phyloP scores from a whole-genome alignment of 2,113 vertebrate genomes.

The Canis aureus region DNA sequence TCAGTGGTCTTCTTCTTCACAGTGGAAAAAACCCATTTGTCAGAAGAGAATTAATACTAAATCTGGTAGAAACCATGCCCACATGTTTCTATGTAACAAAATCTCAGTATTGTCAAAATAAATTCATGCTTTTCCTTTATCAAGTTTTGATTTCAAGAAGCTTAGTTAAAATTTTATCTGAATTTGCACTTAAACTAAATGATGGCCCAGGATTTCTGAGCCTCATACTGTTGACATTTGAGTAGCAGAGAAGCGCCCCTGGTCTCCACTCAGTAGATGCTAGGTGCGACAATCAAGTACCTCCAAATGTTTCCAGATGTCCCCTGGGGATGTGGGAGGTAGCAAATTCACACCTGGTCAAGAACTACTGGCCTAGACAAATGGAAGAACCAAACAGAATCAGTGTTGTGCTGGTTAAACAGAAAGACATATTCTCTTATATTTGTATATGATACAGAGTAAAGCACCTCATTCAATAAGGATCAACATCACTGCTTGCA shows the following conservation, averaged over 20 bases:
- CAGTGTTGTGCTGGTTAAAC: not conserved
- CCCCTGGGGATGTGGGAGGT: no score
- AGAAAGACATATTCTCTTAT: not conserved
- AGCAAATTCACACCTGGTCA: not conserved
- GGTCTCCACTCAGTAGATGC: not conserved
- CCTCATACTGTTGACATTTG: not conserved
- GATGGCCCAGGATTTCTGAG: not conserved
- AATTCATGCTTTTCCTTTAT: not conserved
- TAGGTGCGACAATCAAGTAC: not conserved
- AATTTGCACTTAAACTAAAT: not conserved
- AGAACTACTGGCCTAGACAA: not conserved
- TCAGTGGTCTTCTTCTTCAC: not conserved
- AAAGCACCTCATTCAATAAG: not conserved
- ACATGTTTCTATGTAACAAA: not conserved
- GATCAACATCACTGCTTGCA: not conserved
- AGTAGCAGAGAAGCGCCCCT: accelerated
- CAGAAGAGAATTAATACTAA: not conserved
- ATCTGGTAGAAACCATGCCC: not conserved
- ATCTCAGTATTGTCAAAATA: not conserved
- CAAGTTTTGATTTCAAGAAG: not conserved
- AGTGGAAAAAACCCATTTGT: not conserved
- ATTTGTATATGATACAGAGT: not conserved
- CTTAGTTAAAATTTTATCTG: not conserved
- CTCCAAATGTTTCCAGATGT: not conserved
- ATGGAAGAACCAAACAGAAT: not conserved